Evolutionary conservation across 2,888 invertebrate species (phyloP).

Genomic region (Rhingia rostrata): DNA sequence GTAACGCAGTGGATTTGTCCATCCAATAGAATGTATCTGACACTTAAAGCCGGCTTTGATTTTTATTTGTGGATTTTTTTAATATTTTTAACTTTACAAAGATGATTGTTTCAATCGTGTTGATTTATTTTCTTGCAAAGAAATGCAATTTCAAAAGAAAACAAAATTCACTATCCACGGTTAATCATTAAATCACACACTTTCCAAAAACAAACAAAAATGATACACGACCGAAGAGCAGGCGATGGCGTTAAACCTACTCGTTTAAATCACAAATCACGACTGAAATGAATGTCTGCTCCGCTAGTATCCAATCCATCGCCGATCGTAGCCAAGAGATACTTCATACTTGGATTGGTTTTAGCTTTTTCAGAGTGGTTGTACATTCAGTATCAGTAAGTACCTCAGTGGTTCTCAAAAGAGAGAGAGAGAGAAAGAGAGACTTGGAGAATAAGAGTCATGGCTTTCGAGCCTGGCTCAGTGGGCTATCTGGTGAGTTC

Average conservation of each 20-base stretch:
- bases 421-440: too few species aligned
- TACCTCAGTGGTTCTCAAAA: background rate
- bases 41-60: slow-evolving; percentile 57
- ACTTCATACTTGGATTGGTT: slow-evolving; percentile 40
- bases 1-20: slow-evolving; percentile 34
- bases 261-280: slow-evolving; percentile 37
- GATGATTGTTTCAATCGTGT: slow-evolving; percentile 42
- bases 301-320: slow-evolving; percentile 14
- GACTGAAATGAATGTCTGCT: slow-evolving; percentile 56
- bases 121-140: background rate
- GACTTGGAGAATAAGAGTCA: slow-evolving; percentile 15
- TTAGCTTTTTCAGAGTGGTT: slow-evolving; percentile 33
- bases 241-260: background rate
- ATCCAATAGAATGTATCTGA: slow-evolving; percentile 33
- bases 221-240: background rate
- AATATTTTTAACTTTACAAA: slow-evolving; percentile 26
- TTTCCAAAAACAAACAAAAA: slow-evolving; percentile 51
- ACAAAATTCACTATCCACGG: slow-evolving; percentile 14
- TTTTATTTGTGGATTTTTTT: slow-evolving; percentile 13
- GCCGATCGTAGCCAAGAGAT: slow-evolving; percentile 43
- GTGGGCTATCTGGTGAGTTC: background rate
- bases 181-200: slow-evolving; percentile 55
- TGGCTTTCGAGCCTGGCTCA: slow-evolving; percentile 44
- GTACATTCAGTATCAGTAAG: too few species aligned
- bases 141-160: slow-evolving; percentile 47